Base-by-base conservation (phyloP, 1,140 invertebrate genomes). In the Chironomus striatipennis region DNA sequence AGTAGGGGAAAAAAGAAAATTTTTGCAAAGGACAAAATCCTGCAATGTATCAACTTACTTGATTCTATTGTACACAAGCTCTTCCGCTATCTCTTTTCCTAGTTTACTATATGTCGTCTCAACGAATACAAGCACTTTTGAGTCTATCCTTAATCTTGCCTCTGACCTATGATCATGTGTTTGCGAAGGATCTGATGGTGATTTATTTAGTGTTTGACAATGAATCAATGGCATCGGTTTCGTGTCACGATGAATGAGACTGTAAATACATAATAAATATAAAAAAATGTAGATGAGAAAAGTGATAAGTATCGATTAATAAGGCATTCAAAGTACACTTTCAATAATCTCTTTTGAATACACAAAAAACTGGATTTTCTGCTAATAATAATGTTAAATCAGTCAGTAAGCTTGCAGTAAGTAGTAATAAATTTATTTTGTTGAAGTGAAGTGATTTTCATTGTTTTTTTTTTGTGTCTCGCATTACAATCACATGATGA, bases 41-140 rank as follows among this genome's bases (percentile, higher is more conserved):
- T 2, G 24, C 24, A 34, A 34, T 34, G 24, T 57, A 74, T 34
- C 20, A 67, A 76, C 90, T 90, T 85, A 97, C 91, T 96, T 95
- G 80, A 97, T 95, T 78, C 95, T 87, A 83, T 94, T 95, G 80
- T 96, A 93, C 79, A 97, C 95, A 73, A 98, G 87, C 65, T 96
- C 85, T 83, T 95, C 93, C n/a, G 92, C 91, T 79, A 98, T 96
- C 81, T 96, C 93, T 77, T 90, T 87, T 57, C 95, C 95, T n/a
- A 96, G 85, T 76, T 90, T 88, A 3, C 95, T 96, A 82, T 96
- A 97, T 65, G 93, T 91, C 15, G 94, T 96, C 84, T 98, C 96
- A n/a, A 96, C 94, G 81, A 98, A 95, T 75, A 98, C 91, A 76
- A 98, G 85, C 76, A 97, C 94, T 83, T 96, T 96, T 42, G 93